A percentile compares a stretch with the other conserved stretches of the same genome.
Conservation (phyloP, 2,888 invertebrate species). For the Odontocerum albicorne region DNA sequence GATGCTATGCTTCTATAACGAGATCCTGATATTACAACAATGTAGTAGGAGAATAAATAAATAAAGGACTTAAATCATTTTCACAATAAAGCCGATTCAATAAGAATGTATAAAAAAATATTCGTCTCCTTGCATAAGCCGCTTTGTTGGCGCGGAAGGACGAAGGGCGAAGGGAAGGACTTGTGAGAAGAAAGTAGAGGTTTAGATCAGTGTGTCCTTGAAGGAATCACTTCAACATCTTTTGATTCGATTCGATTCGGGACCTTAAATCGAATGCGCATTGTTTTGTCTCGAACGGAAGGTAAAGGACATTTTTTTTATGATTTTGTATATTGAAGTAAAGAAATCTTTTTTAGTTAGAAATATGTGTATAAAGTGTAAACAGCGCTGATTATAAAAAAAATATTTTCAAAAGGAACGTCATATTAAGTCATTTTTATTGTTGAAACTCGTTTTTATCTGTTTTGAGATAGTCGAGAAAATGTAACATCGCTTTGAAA, state of each 20-base stretch:
- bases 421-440: too few species aligned
- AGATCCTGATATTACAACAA: conserved; percentile 16
- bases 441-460: too few species aligned
- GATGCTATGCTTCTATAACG: neutral
- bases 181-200: too few species aligned
- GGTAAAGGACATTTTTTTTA: conserved; percentile 12
- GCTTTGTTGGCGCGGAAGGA: too few species aligned
- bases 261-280: conserved; percentile 29
- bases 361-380: too few species aligned
- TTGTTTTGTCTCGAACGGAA: conserved; percentile 25
- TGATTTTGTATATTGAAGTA: conserved; percentile 7
- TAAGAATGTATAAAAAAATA: conserved; percentile 27
- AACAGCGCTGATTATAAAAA: too few species aligned
- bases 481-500: too few species aligned
- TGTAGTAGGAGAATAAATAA: conserved; percentile 30
- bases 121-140: conserved; percentile 26
- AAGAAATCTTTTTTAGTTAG: too few species aligned
- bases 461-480: too few species aligned
- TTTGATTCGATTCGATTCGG: conserved; percentile 35
- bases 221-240: conserved; percentile 14
- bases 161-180: too few species aligned
- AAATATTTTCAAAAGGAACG: too few species aligned
- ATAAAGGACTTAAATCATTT: conserved; percentile 33
- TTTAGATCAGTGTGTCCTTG: too few species aligned
- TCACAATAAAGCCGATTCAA: conserved; percentile 29